Percentiles rank a stretch among this genome's conserved stretches.
Conservation (phyloP, 35 echinoderm and acorn worm species). For the Acanthaster planci region DNA sequence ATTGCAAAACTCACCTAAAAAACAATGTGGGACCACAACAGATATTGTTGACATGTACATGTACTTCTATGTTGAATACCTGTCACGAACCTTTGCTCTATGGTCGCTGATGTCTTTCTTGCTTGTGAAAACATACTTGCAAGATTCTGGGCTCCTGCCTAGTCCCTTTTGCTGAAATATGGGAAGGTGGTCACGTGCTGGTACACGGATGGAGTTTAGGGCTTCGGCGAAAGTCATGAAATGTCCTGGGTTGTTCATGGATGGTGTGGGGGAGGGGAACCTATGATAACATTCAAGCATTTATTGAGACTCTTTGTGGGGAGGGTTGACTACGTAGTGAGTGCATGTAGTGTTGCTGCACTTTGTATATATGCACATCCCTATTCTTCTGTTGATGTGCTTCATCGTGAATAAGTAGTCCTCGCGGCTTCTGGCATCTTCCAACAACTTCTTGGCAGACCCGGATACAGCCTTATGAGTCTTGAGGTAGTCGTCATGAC, state of each 20-base stretch:
- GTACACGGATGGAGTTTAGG: neutral
- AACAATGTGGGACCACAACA: no score
- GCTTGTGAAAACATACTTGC: constrained; percentile 37
- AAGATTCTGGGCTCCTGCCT: constrained; percentile 12
- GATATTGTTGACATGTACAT: no score
- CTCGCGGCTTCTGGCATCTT: neutral
- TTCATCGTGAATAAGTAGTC: neutral
- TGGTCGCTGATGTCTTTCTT: constrained; percentile 8
- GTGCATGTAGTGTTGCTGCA: neutral
- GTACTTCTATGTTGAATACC: no score
- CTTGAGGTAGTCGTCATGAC: neutral
- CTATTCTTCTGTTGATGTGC: constrained; percentile 7
- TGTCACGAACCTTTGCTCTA: neutral
- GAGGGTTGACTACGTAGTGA: constrained; percentile 11
- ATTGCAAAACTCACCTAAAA: no score
- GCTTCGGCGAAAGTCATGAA: constrained; percentile 27
- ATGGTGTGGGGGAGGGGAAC: constrained; percentile 30
- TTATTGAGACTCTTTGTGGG: neutral
- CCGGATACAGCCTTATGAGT: neutral
- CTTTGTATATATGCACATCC: constrained; percentile 36
- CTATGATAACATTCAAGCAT: neutral
- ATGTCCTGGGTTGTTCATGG: neutral
- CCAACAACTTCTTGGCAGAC: neutral
- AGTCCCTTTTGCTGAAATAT: constrained; percentile 17
- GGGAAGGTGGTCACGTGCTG: constrained; percentile 25